Evolutionary conservation across 2,797 vertebrate genomes (phyloP), one percentile per base, ranked within the genome.

Genomic region (Hafferia zeledoni): DNA sequence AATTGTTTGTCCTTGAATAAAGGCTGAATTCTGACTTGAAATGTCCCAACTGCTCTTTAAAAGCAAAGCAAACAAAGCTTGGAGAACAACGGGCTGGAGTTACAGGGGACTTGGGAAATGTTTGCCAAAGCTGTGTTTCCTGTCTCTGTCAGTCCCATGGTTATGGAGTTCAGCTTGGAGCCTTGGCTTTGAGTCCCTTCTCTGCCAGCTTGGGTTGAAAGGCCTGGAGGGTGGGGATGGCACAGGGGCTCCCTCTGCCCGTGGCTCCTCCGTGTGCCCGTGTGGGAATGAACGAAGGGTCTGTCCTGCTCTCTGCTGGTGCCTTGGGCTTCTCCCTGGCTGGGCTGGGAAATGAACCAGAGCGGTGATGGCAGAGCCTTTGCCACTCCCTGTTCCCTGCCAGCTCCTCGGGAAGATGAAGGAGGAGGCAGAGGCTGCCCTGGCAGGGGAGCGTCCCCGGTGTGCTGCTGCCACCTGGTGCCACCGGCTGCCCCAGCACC

Each of bases 381-480:
- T 39, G 83, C 76, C 56, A 39, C 43, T 3, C 57, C 59, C 60
- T 33, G 33, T 46, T 60, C 37, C 57, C 80, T 68, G 57, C 30
- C 81, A 31, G 81, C 9, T 33, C 2, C 2, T 64, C 5, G 1
- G 10, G 84, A 85, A 31, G 67, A 27, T 9, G 46, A 10, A 81
- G 70, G 56, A 85, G 84, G 70, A 22, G 28, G 79, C 79, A 47
- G 82, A 80, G 24, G 56, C 60, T 22, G 79, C 20, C 41, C 85
- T 77, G 79, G 60, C 79, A 74, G 72, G 80, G 63, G n/a, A 86
- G 28, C 24, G 2, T 91, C 57, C 69, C 72, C 68, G 31, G n/a
- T 30, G 49, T 90, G 65, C 79, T 96, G 90, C 95, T 96, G 96
- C 96, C 96, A 94, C 95, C 96, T 96, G 93, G 79, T 95, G 94